A percentile compares a stretch with the other conserved stretches of the same genome.
Conservation (phyloP, 2,888 invertebrate species). For the Hirtodrosophila duncani region DNA sequence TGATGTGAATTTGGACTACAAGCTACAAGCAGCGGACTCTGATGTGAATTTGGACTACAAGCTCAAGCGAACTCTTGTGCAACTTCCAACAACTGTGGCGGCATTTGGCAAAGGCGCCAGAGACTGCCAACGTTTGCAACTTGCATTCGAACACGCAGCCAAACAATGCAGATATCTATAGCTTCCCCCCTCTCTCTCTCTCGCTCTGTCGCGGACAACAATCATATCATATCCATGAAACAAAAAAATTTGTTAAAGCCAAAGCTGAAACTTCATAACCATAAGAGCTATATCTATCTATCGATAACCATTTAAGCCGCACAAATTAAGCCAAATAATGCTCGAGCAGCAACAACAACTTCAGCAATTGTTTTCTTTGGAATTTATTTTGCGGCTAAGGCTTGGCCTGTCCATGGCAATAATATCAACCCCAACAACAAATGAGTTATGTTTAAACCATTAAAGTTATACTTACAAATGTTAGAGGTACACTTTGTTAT, state of each 20-base stretch:
- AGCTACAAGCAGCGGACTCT: too few species aligned
- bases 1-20: too few species aligned
- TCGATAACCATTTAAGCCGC: constrained; percentile 59
- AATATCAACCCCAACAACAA: constrained; percentile 18
- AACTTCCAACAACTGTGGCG: constrained; percentile 35
- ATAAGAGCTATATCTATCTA: too few species aligned
- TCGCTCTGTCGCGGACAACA: not conserved
- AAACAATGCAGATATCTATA: constrained; percentile 32
- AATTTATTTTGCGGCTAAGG: constrained; percentile 9
- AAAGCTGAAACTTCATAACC: too few species aligned
- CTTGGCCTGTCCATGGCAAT: too few species aligned
- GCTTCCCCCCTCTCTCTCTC: not conserved
- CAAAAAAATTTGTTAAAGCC: too few species aligned
- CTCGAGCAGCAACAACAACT: constrained; percentile 1
- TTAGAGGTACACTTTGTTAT: constrained; percentile 14
- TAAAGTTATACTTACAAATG: constrained; percentile 19
- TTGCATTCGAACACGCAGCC: constrained; percentile 37
- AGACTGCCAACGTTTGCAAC: constrained; percentile 10
- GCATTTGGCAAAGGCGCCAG: constrained; percentile 42
- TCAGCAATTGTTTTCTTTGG: constrained; percentile 18
- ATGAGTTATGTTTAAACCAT: too few species aligned
- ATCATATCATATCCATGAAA: too few species aligned
- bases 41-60: too few species aligned
- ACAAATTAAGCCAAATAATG: constrained; percentile 36
- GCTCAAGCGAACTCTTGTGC: too few species aligned